Percentiles rank a stretch among this genome's conserved stretches.
These are phyloP conservation scores for Sebastes elongatus DNA, from an alignment of 2,797 vertebrate species.

Conservation along the genomic window DNA sequence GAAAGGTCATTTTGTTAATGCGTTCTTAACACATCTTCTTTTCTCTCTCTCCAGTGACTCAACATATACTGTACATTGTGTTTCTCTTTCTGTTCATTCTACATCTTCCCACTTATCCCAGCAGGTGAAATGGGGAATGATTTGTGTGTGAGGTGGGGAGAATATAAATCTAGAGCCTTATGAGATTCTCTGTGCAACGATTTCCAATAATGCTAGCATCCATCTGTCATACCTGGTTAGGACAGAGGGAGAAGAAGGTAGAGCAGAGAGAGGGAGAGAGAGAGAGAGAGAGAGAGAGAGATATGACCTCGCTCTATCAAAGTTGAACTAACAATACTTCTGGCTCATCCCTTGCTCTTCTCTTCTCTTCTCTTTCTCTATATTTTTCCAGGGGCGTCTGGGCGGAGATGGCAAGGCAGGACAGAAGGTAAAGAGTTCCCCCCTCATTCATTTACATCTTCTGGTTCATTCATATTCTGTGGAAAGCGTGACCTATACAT, in stretches of 20 bases:
- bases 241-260: constrained; percentile 41
- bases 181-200: constrained; percentile 78
- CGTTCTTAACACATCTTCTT: constrained; percentile 9
- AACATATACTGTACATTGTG: constrained; percentile 15
- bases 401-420: constrained; percentile 76
- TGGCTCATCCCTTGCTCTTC: constrained; percentile 8
- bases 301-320: constrained; percentile 43
- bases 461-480: constrained; percentile 52
- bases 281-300: constrained; percentile 18
- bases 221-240: constrained; percentile 80
- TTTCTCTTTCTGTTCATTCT: constrained; percentile 30
- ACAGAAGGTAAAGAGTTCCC: constrained; percentile 73
- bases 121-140: constrained; percentile 63
- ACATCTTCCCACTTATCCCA: constrained; percentile 36
- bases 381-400: constrained; percentile 69
- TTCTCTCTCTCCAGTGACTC: constrained; percentile 17
- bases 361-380: constrained; percentile 14
- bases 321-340: constrained; percentile 45
- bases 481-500: constrained; percentile 39
- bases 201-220: constrained; percentile 79
- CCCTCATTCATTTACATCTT: constrained; percentile 30
- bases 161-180: constrained; percentile 69
- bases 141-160: constrained; percentile 43
- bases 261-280: constrained; percentile 16
- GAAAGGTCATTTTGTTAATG: constrained; percentile 51